Conservation (phyloP, 53 echinoderm and acorn worm species). For the Patiria pectinifera region DNA sequence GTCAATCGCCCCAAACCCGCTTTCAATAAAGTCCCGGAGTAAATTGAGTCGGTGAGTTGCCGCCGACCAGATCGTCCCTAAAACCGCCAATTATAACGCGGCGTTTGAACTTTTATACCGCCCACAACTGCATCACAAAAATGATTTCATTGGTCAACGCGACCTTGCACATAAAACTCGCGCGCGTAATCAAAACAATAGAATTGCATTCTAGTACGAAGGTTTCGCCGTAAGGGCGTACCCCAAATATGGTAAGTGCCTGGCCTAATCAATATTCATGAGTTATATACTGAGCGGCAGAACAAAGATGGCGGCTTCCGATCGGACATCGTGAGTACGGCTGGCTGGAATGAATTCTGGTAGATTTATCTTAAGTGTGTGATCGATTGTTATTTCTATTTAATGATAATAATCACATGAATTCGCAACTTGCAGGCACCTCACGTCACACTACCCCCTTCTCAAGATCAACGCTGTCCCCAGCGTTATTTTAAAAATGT, state of each 20-base stretch:
- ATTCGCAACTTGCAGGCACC: neutral
- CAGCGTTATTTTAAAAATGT: neutral
- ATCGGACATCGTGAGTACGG: neutral
- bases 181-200: neutral
- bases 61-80: too few relatives aligned
- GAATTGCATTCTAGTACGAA: neutral
- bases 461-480: constrained; percentile 45
- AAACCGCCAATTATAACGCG: too few relatives aligned
- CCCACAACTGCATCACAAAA: too few relatives aligned
- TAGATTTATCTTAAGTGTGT: neutral
- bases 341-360: neutral
- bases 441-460: constrained; percentile 37
- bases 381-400: neutral
- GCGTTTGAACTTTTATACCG: too few relatives aligned
- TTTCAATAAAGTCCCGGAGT: too few relatives aligned
- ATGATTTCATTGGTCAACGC: too few relatives aligned
- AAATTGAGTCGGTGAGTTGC: too few relatives aligned
- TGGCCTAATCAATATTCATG: neutral
- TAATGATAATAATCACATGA: neutral
- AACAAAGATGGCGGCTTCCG: too few relatives aligned
- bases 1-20: too few relatives aligned
- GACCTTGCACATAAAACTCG: too few relatives aligned
- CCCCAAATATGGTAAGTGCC: neutral
- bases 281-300: neutral
- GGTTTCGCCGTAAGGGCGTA: neutral